phyloP scores from a whole-genome alignment of 2,113 vertebrate genomes.

The Tor tambroides region DNA sequence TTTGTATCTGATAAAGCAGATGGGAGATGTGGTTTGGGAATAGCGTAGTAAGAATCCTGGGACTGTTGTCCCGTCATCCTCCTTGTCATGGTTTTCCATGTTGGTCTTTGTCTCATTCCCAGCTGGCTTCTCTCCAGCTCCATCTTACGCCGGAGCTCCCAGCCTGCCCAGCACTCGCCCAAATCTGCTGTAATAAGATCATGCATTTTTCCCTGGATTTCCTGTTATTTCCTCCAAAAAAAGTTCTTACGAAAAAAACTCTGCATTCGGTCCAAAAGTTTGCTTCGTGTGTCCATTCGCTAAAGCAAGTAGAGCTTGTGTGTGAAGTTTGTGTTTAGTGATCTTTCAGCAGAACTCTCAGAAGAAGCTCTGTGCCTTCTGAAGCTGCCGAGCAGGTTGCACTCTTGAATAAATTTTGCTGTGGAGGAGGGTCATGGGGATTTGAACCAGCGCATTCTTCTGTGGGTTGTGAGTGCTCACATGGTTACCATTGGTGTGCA shows the following conservation, averaged over 20 bases:
- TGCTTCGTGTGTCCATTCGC: neutral
- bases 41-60: constrained; percentile 24
- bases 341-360: constrained; percentile 78
- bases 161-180: constrained; percentile 36
- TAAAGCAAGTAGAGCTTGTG: neutral
- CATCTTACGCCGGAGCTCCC: constrained; percentile 61
- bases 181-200: constrained; percentile 56
- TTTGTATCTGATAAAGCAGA: neutral
- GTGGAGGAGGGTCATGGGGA: constrained; percentile 85
- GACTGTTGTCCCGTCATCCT: constrained; percentile 51
- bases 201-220: constrained; percentile 35
- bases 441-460: constrained; percentile 98
- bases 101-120: constrained; percentile 65
- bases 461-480: constrained; percentile 93
- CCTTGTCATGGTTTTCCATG: constrained; percentile 53
- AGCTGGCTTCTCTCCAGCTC: constrained; percentile 68
- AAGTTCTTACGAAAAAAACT: neutral
- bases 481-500: constrained; percentile 95
- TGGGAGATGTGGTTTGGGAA: neutral
- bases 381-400: constrained; percentile 85
- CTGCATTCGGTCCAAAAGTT: constrained; percentile 20
- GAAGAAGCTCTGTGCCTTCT: constrained; percentile 78
- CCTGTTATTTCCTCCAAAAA: constrained; percentile 14
- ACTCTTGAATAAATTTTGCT: constrained; percentile 92
- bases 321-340: constrained; percentile 70